Percentiles rank a stretch among this genome's conserved stretches.
Conservation (phyloP, 2,888 invertebrate species). For the Amblyjoppa fuscipennis region DNA sequence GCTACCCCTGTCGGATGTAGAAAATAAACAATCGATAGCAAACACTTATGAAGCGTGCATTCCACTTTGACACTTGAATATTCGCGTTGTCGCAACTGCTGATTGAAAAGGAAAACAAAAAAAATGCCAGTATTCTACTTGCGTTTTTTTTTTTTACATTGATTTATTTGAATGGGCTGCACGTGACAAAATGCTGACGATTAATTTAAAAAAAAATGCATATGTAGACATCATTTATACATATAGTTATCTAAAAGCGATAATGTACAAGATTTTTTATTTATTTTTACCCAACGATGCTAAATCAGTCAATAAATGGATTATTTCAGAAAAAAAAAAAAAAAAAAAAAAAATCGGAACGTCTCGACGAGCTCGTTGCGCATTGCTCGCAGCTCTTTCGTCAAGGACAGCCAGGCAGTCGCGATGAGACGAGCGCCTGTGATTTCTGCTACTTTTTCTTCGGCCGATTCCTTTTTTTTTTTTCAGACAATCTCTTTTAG, state of each 20-base stretch:
- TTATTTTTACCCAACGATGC: neutral
- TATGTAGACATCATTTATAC: neutral
- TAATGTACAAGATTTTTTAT: neutral
- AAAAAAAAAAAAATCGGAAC: neutral
- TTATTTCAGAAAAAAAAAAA: neutral
- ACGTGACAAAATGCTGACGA: conserved; percentile 36
- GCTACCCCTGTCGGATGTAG: neutral
- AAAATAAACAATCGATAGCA: neutral
- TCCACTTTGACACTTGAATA: neutral
- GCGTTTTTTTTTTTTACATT: too few relatives aligned
- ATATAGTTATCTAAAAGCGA: neutral
- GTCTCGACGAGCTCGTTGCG: conserved; percentile 1
- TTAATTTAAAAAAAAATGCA: neutral
- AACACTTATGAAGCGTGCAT: neutral
- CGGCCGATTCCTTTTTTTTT: conserved; percentile 39
- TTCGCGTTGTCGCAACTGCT: neutral
- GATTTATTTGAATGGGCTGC: conserved; percentile 24
- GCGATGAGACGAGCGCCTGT: conserved; percentile 28
- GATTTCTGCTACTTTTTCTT: conserved; percentile 48
- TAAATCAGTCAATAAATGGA: neutral
- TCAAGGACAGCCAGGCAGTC: conserved; percentile 27
- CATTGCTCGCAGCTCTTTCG: neutral
- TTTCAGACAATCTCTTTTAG: conserved; percentile 56
- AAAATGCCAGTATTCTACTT: neutral
- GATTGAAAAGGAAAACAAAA: neutral